A percentile compares a stretch with the other conserved stretches of the same genome.
Conservation (phyloP, 1,140 invertebrate species). For the Meloidogyne exigua region DNA sequence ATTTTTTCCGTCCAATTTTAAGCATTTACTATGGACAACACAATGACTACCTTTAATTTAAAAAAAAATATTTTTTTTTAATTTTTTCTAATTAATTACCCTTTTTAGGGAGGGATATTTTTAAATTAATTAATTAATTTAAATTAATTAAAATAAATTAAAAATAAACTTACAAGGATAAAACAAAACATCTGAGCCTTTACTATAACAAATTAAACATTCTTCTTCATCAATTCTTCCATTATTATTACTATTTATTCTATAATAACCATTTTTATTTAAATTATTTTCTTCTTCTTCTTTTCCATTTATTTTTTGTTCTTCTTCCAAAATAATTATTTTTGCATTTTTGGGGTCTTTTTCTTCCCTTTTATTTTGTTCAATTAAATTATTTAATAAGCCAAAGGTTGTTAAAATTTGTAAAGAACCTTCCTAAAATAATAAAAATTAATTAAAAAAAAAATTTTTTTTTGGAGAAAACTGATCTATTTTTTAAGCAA, state of each 20-base stretch:
- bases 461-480: no score
- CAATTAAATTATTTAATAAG: background rate
- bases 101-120: no score
- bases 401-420: background rate
- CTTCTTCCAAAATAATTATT: background rate
- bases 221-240: conserved; percentile 9
- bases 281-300: background rate
- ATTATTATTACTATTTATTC: no score
- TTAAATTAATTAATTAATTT: no score
- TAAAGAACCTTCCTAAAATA: background rate
- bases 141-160: no score
- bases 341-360: background rate
- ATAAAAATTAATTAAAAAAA: background rate
- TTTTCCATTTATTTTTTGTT: background rate
- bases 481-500: no score
- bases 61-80: background rate
- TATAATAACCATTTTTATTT: background rate
- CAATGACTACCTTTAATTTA: conserved; percentile 18
- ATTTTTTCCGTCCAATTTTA: background rate
- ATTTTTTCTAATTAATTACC: no score
- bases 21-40: conserved; percentile 8
- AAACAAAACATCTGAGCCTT: background rate
- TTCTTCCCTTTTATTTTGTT: background rate
- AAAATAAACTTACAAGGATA: background rate
- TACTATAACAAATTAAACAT: conserved; percentile 5